phyloP scores from a whole-genome alignment of 2,113 vertebrate genomes.

The Podarcis cretensis region DNA sequence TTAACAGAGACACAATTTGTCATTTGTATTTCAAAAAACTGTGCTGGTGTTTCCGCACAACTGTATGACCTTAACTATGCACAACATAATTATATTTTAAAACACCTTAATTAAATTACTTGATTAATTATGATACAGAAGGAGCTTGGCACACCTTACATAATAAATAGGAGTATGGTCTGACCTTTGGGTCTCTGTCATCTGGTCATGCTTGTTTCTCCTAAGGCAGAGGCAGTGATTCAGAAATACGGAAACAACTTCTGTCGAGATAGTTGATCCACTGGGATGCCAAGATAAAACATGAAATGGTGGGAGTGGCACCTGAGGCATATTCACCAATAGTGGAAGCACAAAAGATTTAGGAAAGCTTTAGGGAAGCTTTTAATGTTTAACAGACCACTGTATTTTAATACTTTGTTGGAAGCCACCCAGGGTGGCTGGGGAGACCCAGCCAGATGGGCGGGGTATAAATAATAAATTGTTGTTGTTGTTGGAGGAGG shows the following conservation, averaged over 20 bases:
- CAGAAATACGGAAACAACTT: background rate
- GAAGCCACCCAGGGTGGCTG: too few relatives aligned
- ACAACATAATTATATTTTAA: conserved; percentile 56
- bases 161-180: conserved; percentile 23
- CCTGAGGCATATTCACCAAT: background rate
- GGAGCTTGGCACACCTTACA: conserved; percentile 35
- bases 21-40: conserved; percentile 52
- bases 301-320: background rate
- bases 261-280: background rate
- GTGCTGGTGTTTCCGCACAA: conserved; percentile 55
- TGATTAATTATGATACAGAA: conserved; percentile 53
- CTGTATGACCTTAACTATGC: conserved; percentile 55
- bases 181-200: conserved; percentile 53
- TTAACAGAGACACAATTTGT: conserved; percentile 56
- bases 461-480: too few relatives aligned
- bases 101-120: conserved; percentile 65
- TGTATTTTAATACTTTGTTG: too few relatives aligned
- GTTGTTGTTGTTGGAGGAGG: too few relatives aligned
- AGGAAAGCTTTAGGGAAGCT: background rate
- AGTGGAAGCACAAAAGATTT: background rate
- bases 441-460: too few relatives aligned
- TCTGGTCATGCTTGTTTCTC: background rate
- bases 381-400: too few relatives aligned
- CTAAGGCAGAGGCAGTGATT: background rate
- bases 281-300: background rate